These are phyloP conservation scores for Cheilosia scutellata DNA, from an alignment of 2,888 invertebrate species.

Conservation along the genomic window DNA sequence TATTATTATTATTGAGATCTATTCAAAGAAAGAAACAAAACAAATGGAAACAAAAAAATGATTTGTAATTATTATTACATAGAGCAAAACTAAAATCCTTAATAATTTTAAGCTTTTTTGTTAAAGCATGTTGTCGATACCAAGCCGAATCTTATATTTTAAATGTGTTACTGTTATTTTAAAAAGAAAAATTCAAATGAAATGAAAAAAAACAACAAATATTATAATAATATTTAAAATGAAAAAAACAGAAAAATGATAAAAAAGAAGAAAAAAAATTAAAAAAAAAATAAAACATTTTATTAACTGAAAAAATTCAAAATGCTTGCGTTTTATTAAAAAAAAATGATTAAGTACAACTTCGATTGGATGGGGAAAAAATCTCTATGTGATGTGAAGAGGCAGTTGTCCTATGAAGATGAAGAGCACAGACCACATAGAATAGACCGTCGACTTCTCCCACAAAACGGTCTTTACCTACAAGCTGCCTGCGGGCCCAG, in stretches of 20 bases:
- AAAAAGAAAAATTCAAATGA: conserved; percentile 76
- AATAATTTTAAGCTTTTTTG: conserved; percentile 76
- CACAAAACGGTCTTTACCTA: too few species aligned
- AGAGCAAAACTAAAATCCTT: conserved; percentile 75
- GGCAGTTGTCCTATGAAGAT: too few species aligned
- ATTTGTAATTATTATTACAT: conserved; percentile 75
- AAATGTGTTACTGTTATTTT: conserved; percentile 77
- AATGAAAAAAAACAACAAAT: conserved; percentile 65
- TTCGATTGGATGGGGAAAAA: too few species aligned
- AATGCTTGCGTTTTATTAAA: conserved; percentile 27
- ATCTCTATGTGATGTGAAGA: background rate
- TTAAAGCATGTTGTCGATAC: conserved; percentile 77
- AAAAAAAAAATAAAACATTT: conserved; percentile 74
- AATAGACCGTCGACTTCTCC: too few species aligned
- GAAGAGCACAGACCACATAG: too few species aligned
- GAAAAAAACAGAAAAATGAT: conserved; percentile 76
- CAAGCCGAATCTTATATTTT: conserved; percentile 77
- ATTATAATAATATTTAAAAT: conserved; percentile 76
- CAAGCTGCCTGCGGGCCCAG: too few species aligned
- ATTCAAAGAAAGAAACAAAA: conserved; percentile 60
- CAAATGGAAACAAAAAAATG: conserved; percentile 48
- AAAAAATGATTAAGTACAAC: background rate
- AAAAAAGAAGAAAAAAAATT: conserved; percentile 55
- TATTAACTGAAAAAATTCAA: conserved; percentile 74
- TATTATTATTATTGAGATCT: conserved; percentile 66